Evolutionary conservation across 2,797 vertebrate species (phyloP).

Genomic region (Rhyacichthys aspro): DNA sequence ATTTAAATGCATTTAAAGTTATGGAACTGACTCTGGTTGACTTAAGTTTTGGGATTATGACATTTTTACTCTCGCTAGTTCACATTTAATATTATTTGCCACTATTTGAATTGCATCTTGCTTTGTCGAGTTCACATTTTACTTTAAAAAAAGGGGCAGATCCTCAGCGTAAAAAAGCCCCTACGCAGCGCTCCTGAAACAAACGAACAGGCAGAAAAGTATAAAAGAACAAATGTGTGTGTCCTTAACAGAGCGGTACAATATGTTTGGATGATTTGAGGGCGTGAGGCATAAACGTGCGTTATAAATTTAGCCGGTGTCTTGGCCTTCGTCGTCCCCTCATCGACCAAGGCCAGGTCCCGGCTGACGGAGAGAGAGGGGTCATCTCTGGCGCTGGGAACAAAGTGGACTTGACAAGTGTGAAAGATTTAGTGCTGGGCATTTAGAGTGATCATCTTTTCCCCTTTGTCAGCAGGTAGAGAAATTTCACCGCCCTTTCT

Average conservation of each 20-base stretch:
- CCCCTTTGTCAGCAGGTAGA: constrained; percentile 78
- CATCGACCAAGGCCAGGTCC: constrained; percentile 65
- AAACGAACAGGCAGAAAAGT: neutral
- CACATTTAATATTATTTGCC: too few relatives aligned
- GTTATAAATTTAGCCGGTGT: constrained; percentile 73
- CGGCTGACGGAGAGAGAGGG: constrained; percentile 66
- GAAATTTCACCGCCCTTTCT: constrained; percentile 63
- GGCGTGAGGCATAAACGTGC: constrained; percentile 51
- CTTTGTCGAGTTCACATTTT: too few relatives aligned
- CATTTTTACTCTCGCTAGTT: too few relatives aligned
- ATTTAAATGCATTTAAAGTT: too few relatives aligned
- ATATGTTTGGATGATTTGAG: constrained; percentile 65
- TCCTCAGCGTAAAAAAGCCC: too few relatives aligned
- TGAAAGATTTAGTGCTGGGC: constrained; percentile 80
- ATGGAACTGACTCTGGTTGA: too few relatives aligned
- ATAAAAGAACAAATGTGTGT: neutral
- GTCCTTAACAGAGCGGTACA: constrained; percentile 54
- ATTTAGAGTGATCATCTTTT: constrained; percentile 80
- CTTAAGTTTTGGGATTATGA: too few relatives aligned
- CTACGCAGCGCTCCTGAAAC: too few relatives aligned
- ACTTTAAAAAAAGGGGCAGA: too few relatives aligned
- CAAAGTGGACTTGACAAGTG: constrained; percentile 81
- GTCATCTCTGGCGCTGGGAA: constrained; percentile 68
- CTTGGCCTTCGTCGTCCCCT: constrained; percentile 53
- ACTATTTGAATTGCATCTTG: too few relatives aligned